Evolutionary conservation across 2,888 invertebrate genomes (phyloP), one percentile per base, ranked within the genome.

Genomic region (Chymomyza fuscimana): DNA sequence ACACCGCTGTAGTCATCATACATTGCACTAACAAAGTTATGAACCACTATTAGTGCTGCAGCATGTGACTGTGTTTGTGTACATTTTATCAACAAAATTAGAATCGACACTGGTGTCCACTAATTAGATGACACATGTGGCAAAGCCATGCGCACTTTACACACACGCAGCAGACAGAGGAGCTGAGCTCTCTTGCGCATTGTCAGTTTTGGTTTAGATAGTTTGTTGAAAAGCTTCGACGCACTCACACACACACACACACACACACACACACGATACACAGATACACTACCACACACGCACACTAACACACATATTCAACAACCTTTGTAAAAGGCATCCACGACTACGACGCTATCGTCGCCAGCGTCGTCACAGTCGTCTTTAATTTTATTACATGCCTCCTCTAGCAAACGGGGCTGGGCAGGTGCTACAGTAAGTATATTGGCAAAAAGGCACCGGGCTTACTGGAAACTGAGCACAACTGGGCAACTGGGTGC

Each of bases 41-140:
- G 25, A 25, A 4, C 25, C 25, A 25, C 32, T 9, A 32, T 1
- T 7, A 15, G 25, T 9, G 22, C 7, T 12, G 19, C 16, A 16
- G 54, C 54, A 5, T 4, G 54, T 16, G 22, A 22, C 19, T 15
- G 32, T 32, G 32, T 4, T 4, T 32, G 32, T 16, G 29, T 54
- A 46, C 25, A 19, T 36, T 46, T 50, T 63, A 61, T 63, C 65
- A 67, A 46, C 62, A 56, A 63, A 52, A 72, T 65, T 32, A 67
- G 65, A 65, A 66, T 50, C 19, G 7, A 10, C 56, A 68, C 36
- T n/a, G 52, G 25, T 12, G 40, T 22, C 54, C 46, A 69, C 69
- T 76, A 73, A 82, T 80, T 73, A 74, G 78, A 73, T 73, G 40
- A 46, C 40, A 67, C 76, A 74, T 78, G 76, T 80, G 80, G 73